Conservation (phyloP, 2,797 vertebrate species). For the Hapalemur alaotrensis region DNA sequence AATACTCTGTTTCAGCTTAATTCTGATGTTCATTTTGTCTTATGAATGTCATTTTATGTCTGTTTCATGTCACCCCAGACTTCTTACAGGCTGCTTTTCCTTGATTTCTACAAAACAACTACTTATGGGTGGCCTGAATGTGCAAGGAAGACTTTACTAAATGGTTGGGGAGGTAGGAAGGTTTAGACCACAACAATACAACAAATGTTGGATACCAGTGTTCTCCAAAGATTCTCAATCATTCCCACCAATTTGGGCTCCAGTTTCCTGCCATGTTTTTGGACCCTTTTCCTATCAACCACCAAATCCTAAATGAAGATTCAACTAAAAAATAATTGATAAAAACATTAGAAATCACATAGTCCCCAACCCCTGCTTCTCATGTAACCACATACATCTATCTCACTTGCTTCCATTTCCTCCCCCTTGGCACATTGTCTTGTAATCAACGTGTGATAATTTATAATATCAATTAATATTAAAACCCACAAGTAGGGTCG, state of each 20-base stretch:
- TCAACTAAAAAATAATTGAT: neutral
- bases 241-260: neutral
- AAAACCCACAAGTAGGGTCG: neutral
- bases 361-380: neutral
- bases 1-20: neutral
- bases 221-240: neutral
- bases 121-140: neutral
- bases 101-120: neutral
- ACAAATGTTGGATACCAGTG: neutral
- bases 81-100: neutral
- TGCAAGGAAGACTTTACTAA: neutral
- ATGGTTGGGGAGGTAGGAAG: neutral
- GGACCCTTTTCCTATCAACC: neutral
- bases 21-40: neutral
- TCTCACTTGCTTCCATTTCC: neutral
- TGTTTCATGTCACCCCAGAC: neutral
- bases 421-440: neutral
- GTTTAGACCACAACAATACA: neutral
- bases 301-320: neutral
- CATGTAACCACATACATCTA: neutral
- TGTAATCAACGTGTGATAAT: neutral
- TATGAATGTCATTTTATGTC: neutral
- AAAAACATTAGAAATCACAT: neutral
- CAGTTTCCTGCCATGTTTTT: neutral
- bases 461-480: slow-evolving; percentile 30